Evolutionary conservation across 2,113 vertebrate genomes (phyloP).

Genomic region (Megaceryle maxima): DNA sequence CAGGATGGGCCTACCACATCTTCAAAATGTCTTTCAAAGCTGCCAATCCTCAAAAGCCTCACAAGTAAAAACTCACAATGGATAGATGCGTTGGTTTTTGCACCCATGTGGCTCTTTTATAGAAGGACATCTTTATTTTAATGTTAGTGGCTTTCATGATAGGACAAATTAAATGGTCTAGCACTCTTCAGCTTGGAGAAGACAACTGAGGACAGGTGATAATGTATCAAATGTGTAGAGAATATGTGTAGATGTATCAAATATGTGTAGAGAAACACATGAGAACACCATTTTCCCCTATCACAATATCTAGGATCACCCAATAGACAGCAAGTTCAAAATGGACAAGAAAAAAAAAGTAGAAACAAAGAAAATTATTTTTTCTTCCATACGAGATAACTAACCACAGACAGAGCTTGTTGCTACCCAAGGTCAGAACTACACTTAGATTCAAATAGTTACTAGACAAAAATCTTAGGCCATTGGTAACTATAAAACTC

Average conservation of each 20-base stretch:
- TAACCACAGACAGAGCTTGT: not conserved
- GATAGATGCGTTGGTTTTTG: not conserved
- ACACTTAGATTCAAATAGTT: not conserved
- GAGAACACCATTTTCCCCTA: not conserved
- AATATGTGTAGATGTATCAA: not conserved
- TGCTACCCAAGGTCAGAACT: not conserved
- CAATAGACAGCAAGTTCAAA: not conserved
- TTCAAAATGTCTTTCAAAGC: not conserved
- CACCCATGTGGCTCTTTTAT: not conserved
- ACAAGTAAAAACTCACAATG: not conserved
- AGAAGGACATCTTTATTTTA: not conserved
- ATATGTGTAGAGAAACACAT: not conserved
- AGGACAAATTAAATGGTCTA: not conserved
- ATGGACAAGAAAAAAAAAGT: not conserved
- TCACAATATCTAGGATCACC: not conserved
- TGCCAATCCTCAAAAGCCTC: not conserved
- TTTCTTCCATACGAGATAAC: not conserved
- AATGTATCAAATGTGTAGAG: not conserved
- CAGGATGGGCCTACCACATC: not conserved
- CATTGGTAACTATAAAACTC: not conserved
- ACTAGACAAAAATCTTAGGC: not conserved
- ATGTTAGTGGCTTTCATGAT: not conserved
- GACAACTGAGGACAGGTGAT: not conserved
- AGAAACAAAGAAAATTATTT: not conserved
- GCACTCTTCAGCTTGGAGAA: not conserved